These are phyloP conservation scores for Chromis chromis DNA, from an alignment of 2,797 vertebrate genomes.

Conservation along the genomic window DNA sequence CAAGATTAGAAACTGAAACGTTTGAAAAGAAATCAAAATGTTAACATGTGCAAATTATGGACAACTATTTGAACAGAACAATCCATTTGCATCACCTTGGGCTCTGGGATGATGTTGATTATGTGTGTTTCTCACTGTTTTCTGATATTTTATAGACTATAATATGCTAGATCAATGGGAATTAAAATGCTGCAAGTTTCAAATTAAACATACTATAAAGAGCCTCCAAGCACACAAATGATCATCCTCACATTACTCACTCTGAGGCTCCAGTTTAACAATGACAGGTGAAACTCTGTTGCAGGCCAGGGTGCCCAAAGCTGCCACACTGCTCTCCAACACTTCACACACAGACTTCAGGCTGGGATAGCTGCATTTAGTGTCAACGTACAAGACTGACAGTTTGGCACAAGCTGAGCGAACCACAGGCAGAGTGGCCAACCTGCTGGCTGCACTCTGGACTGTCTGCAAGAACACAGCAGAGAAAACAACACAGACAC, in stretches of 20 bases:
- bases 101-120: neutral
- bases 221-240: too few relatives aligned
- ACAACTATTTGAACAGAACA: too few relatives aligned
- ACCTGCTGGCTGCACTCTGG: conserved; percentile 81
- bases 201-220: too few relatives aligned
- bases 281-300: conserved; percentile 83
- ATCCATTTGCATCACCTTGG: neutral
- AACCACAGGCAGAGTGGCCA: conserved; percentile 86
- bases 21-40: too few relatives aligned
- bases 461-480: conserved; percentile 47
- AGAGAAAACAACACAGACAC: neutral
- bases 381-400: conserved; percentile 79
- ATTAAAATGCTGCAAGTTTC: too few relatives aligned
- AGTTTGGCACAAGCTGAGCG: conserved; percentile 84
- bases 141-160: neutral
- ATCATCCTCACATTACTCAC: conserved; percentile 77
- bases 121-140: neutral
- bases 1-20: too few relatives aligned
- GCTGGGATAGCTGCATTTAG: conserved; percentile 84
- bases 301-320: conserved; percentile 75
- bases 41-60: too few relatives aligned
- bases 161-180: too few relatives aligned
- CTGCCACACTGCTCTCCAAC: conserved; percentile 85
- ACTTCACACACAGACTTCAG: conserved; percentile 87
- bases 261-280: conserved; percentile 87